Base-by-base conservation (phyloP, 30 jellyfish, hydroid and myxozoan genomes). In the Cassiopea xamachana region DNA sequence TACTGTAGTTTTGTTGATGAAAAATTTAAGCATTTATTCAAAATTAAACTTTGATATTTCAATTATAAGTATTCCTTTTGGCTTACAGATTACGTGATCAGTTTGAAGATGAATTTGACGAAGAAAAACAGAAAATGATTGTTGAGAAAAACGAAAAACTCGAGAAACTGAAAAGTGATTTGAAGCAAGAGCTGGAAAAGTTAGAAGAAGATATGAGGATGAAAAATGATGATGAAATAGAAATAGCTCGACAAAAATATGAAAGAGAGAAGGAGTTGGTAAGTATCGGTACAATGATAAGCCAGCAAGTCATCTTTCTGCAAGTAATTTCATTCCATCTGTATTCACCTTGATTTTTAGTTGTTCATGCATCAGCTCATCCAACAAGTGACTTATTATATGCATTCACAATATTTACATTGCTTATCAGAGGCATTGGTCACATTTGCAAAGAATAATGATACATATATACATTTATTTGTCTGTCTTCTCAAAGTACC, bases 221-320 rank as follows among this genome's bases (percentile, higher is more conserved):
- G 50, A 79, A 90, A 2, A 60, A 77, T 46, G 91, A 90, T 9
- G 86, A 90, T 1, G 97, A 90, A 83, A 39, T 90, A 1, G 97
- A 82, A 43, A 46, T 18, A 1, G 46, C 69, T 4, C 77, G 75
- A 77, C 93, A 79, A 61, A 84, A 84, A 46, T 59, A 81, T 48
- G 97, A 77, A 51, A 90, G 68, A 45, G 97, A 90, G 14, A 90
- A 77, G 69, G 97, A 90, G 6, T 17, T 58, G 79, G 97, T 90
- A 82, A 4, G 92, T 10, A 7, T 7, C 44, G 49, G 15, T 46
- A n/a, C 39, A 27, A 27, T 27, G 39, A 27, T 27, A 27, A 27
- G 39, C 39, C 39, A 27, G 39, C 39, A 27, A 27, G 39, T 27
- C 39, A 27, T 27, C 39, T 27, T 27, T 27, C 39, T 27, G 39